These are phyloP conservation scores for Neuroscelio doddi DNA, from an alignment of 2,888 invertebrate species.

Conservation along the genomic window DNA sequence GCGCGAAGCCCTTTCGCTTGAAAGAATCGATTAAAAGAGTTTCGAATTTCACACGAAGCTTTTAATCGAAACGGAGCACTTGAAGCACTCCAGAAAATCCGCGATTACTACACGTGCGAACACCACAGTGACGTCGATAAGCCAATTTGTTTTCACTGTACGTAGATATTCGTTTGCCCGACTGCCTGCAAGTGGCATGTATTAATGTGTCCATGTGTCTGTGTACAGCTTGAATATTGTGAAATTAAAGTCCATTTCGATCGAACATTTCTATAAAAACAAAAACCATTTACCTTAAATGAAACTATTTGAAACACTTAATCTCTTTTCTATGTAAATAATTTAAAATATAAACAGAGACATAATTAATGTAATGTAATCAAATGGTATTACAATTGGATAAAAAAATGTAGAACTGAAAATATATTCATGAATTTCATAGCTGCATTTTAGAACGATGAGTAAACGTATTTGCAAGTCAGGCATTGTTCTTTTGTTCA, in stretches of 20 bases:
- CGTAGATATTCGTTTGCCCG: conserved; percentile 35
- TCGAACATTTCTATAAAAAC: too few species aligned
- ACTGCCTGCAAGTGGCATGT: conserved; percentile 37
- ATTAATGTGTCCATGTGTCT: conserved; percentile 23
- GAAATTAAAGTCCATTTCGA: too few species aligned
- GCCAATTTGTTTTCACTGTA: conserved; percentile 41
- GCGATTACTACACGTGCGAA: conserved; percentile 34
- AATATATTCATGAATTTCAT: conserved; percentile 2
- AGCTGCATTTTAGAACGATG: conserved; percentile 9
- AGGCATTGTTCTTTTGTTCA: conserved; percentile 33
- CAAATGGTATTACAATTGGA: too few species aligned
- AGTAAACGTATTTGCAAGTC: conserved; percentile 22
- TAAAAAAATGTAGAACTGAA: background rate
- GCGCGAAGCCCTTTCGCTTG: conserved; percentile 6
- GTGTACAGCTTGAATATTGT: background rate
- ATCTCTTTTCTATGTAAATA: too few species aligned
- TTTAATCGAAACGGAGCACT: conserved; percentile 29
- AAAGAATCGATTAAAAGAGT: conserved; percentile 22
- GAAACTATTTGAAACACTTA: too few species aligned
- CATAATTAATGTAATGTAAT: too few species aligned
- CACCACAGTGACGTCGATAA: conserved; percentile 36
- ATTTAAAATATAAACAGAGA: too few species aligned
- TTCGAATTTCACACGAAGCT: conserved; percentile 30
- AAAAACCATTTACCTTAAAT: too few species aligned
- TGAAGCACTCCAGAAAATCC: conserved; percentile 24